phyloP scores from a whole-genome alignment of 2,113 vertebrate genomes.

The Spea multiplicata region DNA sequence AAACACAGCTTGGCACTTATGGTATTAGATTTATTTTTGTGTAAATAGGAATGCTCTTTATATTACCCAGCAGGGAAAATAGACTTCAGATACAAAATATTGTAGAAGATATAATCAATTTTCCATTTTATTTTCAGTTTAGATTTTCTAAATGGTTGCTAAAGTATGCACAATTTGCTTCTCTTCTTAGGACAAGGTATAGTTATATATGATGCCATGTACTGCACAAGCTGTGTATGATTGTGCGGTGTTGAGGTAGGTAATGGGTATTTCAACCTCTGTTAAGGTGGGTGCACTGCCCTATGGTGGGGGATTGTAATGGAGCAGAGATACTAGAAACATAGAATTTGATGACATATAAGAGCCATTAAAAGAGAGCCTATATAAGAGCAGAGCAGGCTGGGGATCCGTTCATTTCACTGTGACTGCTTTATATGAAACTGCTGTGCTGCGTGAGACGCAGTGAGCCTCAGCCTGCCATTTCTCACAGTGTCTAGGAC shows the following conservation, averaged over 20 bases:
- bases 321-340: too few species aligned
- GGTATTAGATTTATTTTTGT: constrained; percentile 33
- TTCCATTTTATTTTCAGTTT: constrained; percentile 21
- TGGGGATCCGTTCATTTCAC: too few species aligned
- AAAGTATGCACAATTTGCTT: constrained; percentile 25
- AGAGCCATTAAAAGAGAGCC: too few species aligned
- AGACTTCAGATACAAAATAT: constrained; percentile 23
- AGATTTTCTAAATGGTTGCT: constrained; percentile 13
- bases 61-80: constrained; percentile 18
- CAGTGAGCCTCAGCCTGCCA: too few species aligned
- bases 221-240: not conserved
- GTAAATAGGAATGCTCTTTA: constrained; percentile 27
- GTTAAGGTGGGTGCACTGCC: too few species aligned
- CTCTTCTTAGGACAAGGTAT: not conserved
- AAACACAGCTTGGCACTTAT: not conserved
- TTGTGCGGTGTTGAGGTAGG: not conserved
- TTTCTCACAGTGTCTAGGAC: too few species aligned
- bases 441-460: too few species aligned
- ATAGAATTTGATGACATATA: too few species aligned
- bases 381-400: too few species aligned
- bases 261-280: too few species aligned
- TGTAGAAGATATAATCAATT: constrained; percentile 34
- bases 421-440: too few species aligned
- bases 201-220: constrained; percentile 1
- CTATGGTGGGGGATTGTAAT: too few species aligned